A percentile compares a stretch with the other conserved stretches of the same genome.
These are phyloP conservation scores for Brienomyrus brachyistius DNA, from an alignment of 2,113 vertebrate species.

Conservation along the genomic window DNA sequence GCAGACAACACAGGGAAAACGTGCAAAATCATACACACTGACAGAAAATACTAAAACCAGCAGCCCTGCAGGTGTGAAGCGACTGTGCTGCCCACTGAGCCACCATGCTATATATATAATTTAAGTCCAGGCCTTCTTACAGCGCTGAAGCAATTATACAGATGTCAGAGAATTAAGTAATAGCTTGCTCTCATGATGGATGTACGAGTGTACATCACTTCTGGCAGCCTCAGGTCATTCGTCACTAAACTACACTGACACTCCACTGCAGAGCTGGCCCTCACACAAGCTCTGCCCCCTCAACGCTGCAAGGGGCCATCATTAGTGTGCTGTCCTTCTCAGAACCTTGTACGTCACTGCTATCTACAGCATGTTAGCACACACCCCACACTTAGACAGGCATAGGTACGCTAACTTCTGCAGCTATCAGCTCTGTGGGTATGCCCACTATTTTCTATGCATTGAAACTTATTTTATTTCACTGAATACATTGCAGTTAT, in stretches of 20 bases:
- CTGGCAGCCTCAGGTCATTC: constrained; percentile 59
- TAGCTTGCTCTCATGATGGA: constrained; percentile 60
- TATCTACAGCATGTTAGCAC: neutral
- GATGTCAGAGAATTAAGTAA: constrained; percentile 71
- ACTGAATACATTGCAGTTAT: neutral
- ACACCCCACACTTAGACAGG: neutral
- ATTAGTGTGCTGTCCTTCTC: neutral
- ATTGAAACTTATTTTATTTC: neutral
- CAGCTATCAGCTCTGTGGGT: neutral
- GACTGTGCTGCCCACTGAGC: neutral
- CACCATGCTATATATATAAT: neutral
- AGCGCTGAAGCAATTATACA: constrained; percentile 62
- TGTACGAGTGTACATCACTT: constrained; percentile 49
- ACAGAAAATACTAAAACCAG: neutral
- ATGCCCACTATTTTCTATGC: neutral
- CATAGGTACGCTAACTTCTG: neutral
- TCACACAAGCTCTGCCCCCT: neutral
- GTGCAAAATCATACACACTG: neutral
- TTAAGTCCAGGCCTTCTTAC: constrained; percentile 20
- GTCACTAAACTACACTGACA: constrained; percentile 42
- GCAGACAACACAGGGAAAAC: neutral
- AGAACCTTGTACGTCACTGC: neutral
- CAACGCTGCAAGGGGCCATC: neutral
- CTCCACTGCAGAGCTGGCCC: neutral
- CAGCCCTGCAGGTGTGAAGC: neutral